Conservation (phyloP, 2,797 vertebrate genomes). For the Danio choprae region DNA sequence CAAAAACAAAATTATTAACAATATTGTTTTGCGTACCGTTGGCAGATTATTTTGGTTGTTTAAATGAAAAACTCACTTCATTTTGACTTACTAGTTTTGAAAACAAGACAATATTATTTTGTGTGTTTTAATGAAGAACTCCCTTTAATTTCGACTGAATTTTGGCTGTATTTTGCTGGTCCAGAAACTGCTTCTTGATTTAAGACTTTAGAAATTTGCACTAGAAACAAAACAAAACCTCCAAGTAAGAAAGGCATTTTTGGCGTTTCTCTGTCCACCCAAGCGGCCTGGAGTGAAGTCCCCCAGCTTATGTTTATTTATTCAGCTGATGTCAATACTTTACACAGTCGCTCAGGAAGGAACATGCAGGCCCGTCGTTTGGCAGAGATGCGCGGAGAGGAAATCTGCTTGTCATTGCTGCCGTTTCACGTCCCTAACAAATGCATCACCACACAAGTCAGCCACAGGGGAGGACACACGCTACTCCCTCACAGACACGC, state of each 20-base stretch:
- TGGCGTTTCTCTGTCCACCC: slow-evolving; percentile 39
- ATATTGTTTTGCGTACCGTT: too few species aligned
- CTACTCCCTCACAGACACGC: slow-evolving; percentile 41
- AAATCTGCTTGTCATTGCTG: slow-evolving; percentile 58
- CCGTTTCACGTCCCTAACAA: slow-evolving; percentile 49
- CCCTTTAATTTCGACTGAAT: too few species aligned
- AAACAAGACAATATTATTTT: too few species aligned
- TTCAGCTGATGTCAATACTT: slow-evolving; percentile 60
- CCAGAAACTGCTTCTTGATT: too few species aligned
- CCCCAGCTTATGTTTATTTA: slow-evolving; percentile 63
- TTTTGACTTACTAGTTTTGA: too few species aligned
- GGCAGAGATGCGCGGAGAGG: slow-evolving; percentile 48
- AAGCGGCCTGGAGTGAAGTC: slow-evolving; percentile 45
- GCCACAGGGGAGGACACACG: slow-evolving; percentile 48
- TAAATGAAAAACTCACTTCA: too few species aligned
- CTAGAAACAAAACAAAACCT: too few species aligned
- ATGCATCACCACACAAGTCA: slow-evolving; percentile 51
- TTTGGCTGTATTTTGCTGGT: too few species aligned
- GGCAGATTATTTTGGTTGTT: too few species aligned
- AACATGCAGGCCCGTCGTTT: slow-evolving; percentile 45
- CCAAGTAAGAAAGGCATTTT: neutral
- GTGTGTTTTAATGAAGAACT: too few species aligned
- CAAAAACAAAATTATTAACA: too few species aligned
- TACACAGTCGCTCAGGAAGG: slow-evolving; percentile 54
- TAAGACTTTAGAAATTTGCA: too few species aligned